Evolutionary conservation across 2,113 vertebrate species (phyloP).

Genomic region (Trematomus loennbergii): DNA sequence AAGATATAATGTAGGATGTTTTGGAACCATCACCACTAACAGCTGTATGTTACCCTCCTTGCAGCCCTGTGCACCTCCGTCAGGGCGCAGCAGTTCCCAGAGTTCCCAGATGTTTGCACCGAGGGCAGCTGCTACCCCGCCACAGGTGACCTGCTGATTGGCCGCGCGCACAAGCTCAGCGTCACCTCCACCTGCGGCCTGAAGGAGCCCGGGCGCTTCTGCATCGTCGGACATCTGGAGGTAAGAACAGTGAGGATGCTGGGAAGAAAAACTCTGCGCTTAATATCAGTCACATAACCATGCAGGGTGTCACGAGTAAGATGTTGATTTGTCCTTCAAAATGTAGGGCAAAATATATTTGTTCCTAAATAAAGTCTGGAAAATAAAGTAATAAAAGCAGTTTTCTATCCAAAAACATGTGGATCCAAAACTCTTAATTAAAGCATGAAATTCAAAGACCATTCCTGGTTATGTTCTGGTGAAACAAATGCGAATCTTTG

Average conservation of each 20-base stretch:
- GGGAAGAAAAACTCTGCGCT: neutral
- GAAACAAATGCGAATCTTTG: neutral
- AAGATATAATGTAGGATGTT: neutral
- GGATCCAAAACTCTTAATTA: neutral
- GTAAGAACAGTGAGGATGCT: conserved; percentile 68
- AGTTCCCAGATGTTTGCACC: conserved; percentile 89
- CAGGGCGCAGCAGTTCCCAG: conserved; percentile 83
- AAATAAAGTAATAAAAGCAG: neutral
- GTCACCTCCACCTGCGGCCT: conserved; percentile 93
- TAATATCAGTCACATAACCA: neutral
- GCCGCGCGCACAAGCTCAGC: conserved; percentile 87
- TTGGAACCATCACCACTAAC: neutral
- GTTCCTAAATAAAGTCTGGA: neutral
- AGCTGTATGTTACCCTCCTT: neutral
- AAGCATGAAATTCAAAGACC: neutral
- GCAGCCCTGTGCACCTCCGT: conserved; percentile 77
- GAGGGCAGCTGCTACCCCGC: conserved; percentile 96
- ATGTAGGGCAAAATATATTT: neutral
- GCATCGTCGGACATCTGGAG: conserved; percentile 93
- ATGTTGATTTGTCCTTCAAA: neutral
- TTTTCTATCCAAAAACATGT: neutral
- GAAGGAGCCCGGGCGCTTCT: conserved; percentile 86
- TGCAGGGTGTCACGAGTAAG: neutral
- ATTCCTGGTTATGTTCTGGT: neutral
- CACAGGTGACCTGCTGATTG: conserved; percentile 94